Evolutionary conservation across 2,113 vertebrate genomes (phyloP).

Genomic region (Vombatus ursinus): DNA sequence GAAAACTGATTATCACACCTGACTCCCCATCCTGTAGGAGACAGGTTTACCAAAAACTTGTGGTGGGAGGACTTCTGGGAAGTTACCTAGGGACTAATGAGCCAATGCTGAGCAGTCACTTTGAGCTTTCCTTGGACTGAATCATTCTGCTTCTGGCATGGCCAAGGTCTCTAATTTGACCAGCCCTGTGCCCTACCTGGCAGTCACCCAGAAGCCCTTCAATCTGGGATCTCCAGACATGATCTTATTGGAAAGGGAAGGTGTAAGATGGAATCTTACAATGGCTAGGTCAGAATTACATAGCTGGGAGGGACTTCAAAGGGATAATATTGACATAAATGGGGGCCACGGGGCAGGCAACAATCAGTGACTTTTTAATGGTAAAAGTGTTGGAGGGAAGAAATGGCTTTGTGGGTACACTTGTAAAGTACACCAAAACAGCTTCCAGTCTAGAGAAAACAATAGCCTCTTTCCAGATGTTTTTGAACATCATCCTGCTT

Average conservation of each 20-base stretch:
- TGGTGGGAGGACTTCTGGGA: not conserved
- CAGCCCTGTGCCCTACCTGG: not conserved
- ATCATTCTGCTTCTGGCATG: not conserved
- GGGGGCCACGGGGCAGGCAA: not conserved
- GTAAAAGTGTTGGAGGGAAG: not conserved
- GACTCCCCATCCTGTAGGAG: not conserved
- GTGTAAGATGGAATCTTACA: not conserved
- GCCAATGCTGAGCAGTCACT: not conserved
- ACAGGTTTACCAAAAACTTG: not conserved
- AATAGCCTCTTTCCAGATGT: not conserved
- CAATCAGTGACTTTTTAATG: not conserved
- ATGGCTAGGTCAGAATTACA: not conserved
- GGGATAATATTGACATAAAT: not conserved
- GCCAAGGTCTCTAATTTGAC: not conserved
- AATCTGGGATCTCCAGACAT: not conserved
- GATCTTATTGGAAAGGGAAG: not conserved
- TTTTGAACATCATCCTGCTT: not conserved
- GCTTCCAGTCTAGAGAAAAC: not conserved
- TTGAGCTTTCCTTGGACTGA: not conserved
- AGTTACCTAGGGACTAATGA: not conserved
- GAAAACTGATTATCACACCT: not conserved
- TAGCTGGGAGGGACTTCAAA: not conserved
- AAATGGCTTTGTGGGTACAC: not conserved
- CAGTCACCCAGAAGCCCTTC: not conserved
- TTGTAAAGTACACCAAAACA: not conserved